Evolutionary conservation across 2,797 vertebrate species (phyloP), one percentile per base, ranked within the genome.

Genomic region (Phrynocephalus vlangalii): DNA sequence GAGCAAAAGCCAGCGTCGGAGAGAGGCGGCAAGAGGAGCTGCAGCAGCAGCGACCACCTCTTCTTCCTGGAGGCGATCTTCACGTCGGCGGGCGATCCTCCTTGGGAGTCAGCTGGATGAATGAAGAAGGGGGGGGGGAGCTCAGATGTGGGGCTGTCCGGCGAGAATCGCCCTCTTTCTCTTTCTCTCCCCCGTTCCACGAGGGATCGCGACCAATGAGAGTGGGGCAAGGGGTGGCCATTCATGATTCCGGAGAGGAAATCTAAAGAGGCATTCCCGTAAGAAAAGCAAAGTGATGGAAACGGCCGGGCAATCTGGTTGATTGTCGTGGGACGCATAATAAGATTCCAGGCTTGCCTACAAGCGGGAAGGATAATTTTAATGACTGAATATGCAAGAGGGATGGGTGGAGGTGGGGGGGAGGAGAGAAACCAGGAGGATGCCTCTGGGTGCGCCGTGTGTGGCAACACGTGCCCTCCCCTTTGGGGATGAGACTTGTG

Each of bases 241-340:
- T 16, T 30, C 44, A 60, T 60, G 72, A 63, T 26, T 78, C 66
- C 5, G 3, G 20, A 81, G 44, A 24, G 63, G 78, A 28, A 83
- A 71, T 71, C 48, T 82, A 78, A 3, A n/a, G 7, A 63, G 66
- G 66, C 28, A 33, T 83, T 78, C 68, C 84, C 38, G 86, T 72
- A 70, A 86, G 22, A 48, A 22, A 30, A 44, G 66, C 72, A 77
- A 77, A 60, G 63, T 70, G 63, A 78, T 38, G 50, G 73, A 70
- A 78, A 63, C 15, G 6, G 80, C 38, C 28, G 80, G 24, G 73
- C 67, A 63, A 18, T 30, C 28, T 30, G 70, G 6, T 13, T 2
- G 44, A 52, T 70, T 86, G 78, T 44, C 52, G 15, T 5, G 78
- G 70, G 68, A 48, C 8, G 66, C n/a, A 10, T 28, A 33, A 28